Evolutionary conservation across 1,140 invertebrate genomes (phyloP), one percentile per base, ranked within the genome.

Genomic region (Eupristina koningsbergeri): DNA sequence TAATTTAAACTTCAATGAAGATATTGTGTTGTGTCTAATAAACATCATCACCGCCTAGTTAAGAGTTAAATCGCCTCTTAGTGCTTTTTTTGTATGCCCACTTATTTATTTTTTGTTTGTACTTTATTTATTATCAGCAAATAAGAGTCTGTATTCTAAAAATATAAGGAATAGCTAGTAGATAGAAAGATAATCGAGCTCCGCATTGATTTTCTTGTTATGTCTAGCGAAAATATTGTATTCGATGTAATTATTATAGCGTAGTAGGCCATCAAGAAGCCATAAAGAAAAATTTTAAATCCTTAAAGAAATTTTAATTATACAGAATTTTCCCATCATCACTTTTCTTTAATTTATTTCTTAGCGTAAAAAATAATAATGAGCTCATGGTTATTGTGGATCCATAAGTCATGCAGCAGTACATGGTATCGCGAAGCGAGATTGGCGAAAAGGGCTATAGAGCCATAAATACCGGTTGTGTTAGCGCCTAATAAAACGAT

Each of bases 401-500:
- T 82, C 80, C 64, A 15, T 15, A 31, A 47, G n/a, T 81, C 71
- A 58, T 41, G 39, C 61, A 29, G 78, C 53, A 34, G 29, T 53
- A 34, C 0, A 53, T 1, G 9, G n/a, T 36, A 58, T 22, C 19
- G 53, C 53, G 50, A 17, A 75, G 45, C n/a, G 73, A 26, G 45
- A 53, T 11, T 50, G 26, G 36, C 39, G 47, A 29, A n/a, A 80
- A 71, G 53, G 71, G 78, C 6, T 31, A 7, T 39, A 29, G 13
- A 69, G 34, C 36, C 77, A 41, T 45, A 67, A 50, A 36, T 22
- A 36, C 1, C 45, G 73, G 31, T 34, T 17, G 41, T 53, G 69
- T 69, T 69, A 31, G 34, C 74, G 63, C 47, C 47, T 45, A 36
- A 69, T 77, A 82, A 82, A 82, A 9, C 81, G 58, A 82, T 78